Evolutionary conservation across 1,140 invertebrate genomes (phyloP).

Genomic region (Tetragnatha versicolor): DNA sequence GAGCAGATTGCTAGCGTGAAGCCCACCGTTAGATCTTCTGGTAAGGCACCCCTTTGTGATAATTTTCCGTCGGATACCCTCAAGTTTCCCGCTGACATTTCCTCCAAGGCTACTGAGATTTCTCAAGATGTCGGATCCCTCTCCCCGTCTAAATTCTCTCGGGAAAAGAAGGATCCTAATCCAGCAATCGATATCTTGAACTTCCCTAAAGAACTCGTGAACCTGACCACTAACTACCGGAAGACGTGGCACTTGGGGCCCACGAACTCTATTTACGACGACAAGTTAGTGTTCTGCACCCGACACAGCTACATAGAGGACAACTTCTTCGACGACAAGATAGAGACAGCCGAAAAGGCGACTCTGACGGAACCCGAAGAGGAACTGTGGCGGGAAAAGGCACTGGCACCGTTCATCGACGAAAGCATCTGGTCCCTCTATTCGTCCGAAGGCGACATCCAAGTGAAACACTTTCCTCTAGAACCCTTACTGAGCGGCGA

Average conservation of each 20-base stretch:
- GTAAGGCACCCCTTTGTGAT: slow-evolving; percentile 9
- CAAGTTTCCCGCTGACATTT: neutral
- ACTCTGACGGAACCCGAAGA: slow-evolving; percentile 56
- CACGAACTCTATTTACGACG: slow-evolving; percentile 13
- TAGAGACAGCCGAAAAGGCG: slow-evolving; percentile 57
- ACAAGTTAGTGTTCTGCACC: slow-evolving; percentile 29
- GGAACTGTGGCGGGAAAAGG: slow-evolving; percentile 44
- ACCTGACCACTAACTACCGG: slow-evolving; percentile 1
- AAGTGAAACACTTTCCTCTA: slow-evolving; percentile 35
- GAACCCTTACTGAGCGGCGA: slow-evolving; percentile 25
- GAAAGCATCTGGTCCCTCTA: slow-evolving; percentile 50
- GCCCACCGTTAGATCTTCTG: slow-evolving; percentile 5
- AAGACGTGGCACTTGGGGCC: slow-evolving; percentile 41
- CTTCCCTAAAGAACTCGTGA: slow-evolving; percentile 17
- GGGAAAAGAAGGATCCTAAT: neutral
- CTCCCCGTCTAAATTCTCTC: neutral
- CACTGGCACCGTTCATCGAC: slow-evolving; percentile 38
- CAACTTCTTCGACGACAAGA: slow-evolving; percentile 22
- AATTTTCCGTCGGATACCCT: neutral
- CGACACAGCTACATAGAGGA: slow-evolving; percentile 39
- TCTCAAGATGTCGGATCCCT: neutral
- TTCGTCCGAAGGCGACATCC: slow-evolving; percentile 43
- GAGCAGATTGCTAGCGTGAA: slow-evolving; percentile 47
- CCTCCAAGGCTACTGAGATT: neutral
- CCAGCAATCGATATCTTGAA: slow-evolving; percentile 3